These are phyloP conservation scores for Aphelenchoides avenae DNA, from an alignment of 1,140 invertebrate genomes.

Conservation along the genomic window DNA sequence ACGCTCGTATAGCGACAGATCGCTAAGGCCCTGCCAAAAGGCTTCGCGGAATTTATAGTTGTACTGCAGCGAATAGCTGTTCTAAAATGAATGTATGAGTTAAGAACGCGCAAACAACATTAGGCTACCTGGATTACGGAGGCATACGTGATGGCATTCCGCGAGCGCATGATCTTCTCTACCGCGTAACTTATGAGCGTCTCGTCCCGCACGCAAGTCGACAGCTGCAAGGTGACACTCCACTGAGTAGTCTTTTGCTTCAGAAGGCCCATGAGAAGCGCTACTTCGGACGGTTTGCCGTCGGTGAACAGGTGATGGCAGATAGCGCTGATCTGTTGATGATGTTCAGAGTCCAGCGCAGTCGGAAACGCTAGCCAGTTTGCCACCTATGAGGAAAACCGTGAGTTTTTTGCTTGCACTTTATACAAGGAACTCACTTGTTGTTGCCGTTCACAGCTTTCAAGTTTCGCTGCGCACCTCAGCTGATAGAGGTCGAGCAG, in stretches of 20 bases:
- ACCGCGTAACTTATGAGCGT: slow-evolving; percentile 44
- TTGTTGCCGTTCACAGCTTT: slow-evolving; percentile 43
- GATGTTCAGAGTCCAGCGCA: slow-evolving; percentile 48
- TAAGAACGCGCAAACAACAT: not conserved
- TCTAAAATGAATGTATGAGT: slow-evolving; percentile 14
- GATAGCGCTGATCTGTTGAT: slow-evolving; percentile 57
- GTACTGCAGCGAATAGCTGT: slow-evolving; percentile 47
- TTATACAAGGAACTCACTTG: slow-evolving; percentile 26
- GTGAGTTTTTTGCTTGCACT: slow-evolving; percentile 7
- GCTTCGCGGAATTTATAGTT: slow-evolving; percentile 50
- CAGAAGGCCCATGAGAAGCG: slow-evolving; percentile 43
- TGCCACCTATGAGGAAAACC: slow-evolving; percentile 34
- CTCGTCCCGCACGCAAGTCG: slow-evolving; percentile 55
- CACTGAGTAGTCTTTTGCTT: slow-evolving; percentile 38
- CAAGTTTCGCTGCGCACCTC: slow-evolving; percentile 50
- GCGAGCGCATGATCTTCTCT: slow-evolving; percentile 41
- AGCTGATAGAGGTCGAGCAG: slow-evolving; percentile 56
- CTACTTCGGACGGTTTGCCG: slow-evolving; percentile 37
- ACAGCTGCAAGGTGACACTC: slow-evolving; percentile 47
- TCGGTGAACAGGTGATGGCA: slow-evolving; percentile 55
- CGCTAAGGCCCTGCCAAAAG: slow-evolving; percentile 42
- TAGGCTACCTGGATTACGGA: slow-evolving; percentile 44
- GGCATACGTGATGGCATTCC: slow-evolving; percentile 52
- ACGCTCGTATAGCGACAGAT: slow-evolving; percentile 37
- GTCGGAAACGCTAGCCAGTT: slow-evolving; percentile 47